These are phyloP conservation scores for Drosophila neutralis DNA, from an alignment of 2,888 invertebrate genomes.

Conservation along the genomic window DNA sequence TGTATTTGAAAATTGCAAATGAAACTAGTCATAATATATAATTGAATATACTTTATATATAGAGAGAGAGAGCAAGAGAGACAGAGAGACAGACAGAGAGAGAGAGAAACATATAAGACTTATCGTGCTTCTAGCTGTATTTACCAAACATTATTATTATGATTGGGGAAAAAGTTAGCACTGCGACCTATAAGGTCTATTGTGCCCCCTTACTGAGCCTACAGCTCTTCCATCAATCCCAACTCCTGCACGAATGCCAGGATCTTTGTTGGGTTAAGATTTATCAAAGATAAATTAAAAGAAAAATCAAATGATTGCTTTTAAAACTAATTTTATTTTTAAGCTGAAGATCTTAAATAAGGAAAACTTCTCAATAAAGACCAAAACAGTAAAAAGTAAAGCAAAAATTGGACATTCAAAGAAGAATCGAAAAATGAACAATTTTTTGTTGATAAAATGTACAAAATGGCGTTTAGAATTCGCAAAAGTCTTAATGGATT, in stretches of 20 bases:
- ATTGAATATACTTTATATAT: constrained; percentile 12
- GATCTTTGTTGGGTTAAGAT: too few species aligned
- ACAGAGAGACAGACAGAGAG: not conserved
- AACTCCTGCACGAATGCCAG: too few species aligned
- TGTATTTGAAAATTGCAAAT: constrained; percentile 35
- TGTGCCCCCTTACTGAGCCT: too few species aligned
- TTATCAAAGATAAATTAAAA: not conserved
- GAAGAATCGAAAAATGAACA: not conserved
- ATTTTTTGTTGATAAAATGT: not conserved
- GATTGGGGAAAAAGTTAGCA: too few species aligned
- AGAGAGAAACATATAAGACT: not conserved
- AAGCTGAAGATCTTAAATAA: not conserved
- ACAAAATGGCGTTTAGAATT: not conserved
- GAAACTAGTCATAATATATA: constrained; percentile 4
- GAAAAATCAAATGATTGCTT: not conserved
- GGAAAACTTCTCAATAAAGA: not conserved
- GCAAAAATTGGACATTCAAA: not conserved
- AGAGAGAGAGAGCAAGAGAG: not conserved
- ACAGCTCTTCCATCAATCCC: too few species aligned
- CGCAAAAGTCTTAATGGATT: not conserved
- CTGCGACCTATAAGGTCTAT: too few species aligned
- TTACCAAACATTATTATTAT: too few species aligned
- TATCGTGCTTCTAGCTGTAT: not conserved
- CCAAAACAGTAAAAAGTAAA: not conserved
- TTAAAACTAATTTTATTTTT: not conserved